These are phyloP conservation scores for Sciurus vulgaris DNA, from an alignment of 2,797 vertebrate genomes.

Conservation along the genomic window DNA sequence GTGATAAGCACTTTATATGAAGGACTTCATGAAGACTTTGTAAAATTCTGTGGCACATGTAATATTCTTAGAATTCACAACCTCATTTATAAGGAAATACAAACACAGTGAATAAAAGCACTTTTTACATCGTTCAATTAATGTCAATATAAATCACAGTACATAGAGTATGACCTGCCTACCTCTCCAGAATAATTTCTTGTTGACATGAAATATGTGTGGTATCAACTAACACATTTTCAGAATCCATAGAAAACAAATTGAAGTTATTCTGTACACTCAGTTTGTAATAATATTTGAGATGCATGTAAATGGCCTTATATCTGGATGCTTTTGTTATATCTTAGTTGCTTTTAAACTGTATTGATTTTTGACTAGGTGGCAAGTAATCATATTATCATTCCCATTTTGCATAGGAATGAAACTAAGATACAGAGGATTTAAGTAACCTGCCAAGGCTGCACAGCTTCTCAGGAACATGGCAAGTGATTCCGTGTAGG, in stretches of 20 bases:
- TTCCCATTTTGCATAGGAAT: neutral
- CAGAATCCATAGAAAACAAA: neutral
- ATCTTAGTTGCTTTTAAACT: neutral
- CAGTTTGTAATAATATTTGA: neutral
- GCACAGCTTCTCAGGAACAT: neutral
- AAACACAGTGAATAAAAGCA: too few species aligned
- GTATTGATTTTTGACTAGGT: neutral
- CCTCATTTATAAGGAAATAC: neutral
- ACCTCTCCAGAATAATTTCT: neutral
- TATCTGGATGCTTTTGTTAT: neutral
- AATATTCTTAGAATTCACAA: neutral
- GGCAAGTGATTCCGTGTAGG: too few species aligned
- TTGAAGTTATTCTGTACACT: neutral
- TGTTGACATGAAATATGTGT: neutral
- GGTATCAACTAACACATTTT: neutral
- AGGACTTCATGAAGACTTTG: neutral
- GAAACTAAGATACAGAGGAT: neutral
- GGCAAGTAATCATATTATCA: too few species aligned
- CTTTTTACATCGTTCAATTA: neutral
- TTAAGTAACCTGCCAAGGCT: fast-evolving
- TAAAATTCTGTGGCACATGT: fast-evolving
- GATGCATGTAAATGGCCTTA: neutral
- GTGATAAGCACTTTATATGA: fast-evolving
- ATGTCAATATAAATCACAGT: neutral
- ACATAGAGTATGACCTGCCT: neutral